phyloP scores from a whole-genome alignment of 1,140 invertebrate genomes.

The Philaenus spumarius region DNA sequence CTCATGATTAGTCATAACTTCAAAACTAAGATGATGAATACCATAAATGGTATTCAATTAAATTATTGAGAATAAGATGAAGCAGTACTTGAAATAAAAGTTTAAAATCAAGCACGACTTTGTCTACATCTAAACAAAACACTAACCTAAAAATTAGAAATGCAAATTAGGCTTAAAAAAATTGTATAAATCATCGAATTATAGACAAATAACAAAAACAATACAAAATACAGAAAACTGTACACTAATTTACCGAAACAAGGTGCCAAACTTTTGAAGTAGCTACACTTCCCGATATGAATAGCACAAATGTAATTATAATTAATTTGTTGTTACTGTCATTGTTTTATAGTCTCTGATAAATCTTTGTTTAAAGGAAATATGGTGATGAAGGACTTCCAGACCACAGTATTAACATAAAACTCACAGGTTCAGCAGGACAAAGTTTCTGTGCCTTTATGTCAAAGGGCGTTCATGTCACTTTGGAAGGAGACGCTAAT shows the following conservation, averaged over 20 bases:
- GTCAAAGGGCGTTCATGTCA: conserved; percentile 80
- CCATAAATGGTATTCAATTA: too few relatives aligned
- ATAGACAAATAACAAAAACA: background rate
- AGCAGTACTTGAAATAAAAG: too few relatives aligned
- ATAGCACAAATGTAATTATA: background rate
- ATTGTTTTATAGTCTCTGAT: background rate
- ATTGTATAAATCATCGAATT: too few relatives aligned
- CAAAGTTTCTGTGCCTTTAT: conserved; percentile 99
- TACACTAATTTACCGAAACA: too few relatives aligned
- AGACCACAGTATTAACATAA: conserved; percentile 77
- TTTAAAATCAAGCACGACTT: too few relatives aligned
- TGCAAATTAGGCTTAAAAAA: too few relatives aligned
- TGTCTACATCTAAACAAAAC: too few relatives aligned
- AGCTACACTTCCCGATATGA: background rate
- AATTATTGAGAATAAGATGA: too few relatives aligned
- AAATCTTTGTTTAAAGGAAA: conserved; percentile 52
- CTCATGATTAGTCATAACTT: too few relatives aligned
- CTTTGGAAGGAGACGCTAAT: conserved; percentile 94
- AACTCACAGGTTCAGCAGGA: conserved; percentile 88
- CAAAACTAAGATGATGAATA: too few relatives aligned
- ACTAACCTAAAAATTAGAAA: too few relatives aligned
- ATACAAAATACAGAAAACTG: too few relatives aligned
- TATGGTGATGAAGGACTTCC: conserved; percentile 85
- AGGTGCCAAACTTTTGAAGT: background rate
- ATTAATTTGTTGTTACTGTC: background rate